Evolutionary conservation across 2,888 invertebrate genomes (phyloP).

Genomic region (Dioctria linearis): DNA sequence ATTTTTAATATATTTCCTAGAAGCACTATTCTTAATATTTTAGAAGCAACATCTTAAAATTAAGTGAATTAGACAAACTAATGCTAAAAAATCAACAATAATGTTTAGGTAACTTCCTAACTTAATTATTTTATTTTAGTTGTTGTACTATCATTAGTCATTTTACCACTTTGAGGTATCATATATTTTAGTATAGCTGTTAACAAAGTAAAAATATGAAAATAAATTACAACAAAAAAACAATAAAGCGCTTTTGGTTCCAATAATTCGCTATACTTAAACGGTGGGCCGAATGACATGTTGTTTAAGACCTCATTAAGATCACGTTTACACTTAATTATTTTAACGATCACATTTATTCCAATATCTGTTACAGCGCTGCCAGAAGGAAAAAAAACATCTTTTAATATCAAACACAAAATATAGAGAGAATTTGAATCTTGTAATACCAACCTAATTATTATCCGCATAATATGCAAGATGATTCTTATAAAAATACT

Average conservation of each 20-base stretch:
- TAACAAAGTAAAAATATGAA: too few relatives aligned
- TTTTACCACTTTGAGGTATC: too few relatives aligned
- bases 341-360: not conserved
- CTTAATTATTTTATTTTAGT: too few relatives aligned
- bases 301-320: conserved; percentile 24
- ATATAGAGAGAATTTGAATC: not conserved
- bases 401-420: not conserved
- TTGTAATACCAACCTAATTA: not conserved
- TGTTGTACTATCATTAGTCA: too few relatives aligned
- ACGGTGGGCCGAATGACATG: conserved; percentile 46
- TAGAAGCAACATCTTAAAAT: too few relatives aligned
- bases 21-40: too few relatives aligned
- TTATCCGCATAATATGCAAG: not conserved
- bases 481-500: not conserved
- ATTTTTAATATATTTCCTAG: too few relatives aligned
- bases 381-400: not conserved
- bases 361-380: not conserved
- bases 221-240: conserved; percentile 4
- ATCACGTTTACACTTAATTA: conserved; percentile 3
- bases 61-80: too few relatives aligned
- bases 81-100: too few relatives aligned
- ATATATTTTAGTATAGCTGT: too few relatives aligned
- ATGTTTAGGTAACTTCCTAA: too few relatives aligned
- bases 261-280: conserved; percentile 44
- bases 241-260: conserved; percentile 12